These are phyloP conservation scores for Luscinia luscinia DNA, from an alignment of 2,797 vertebrate species.

Conservation along the genomic window DNA sequence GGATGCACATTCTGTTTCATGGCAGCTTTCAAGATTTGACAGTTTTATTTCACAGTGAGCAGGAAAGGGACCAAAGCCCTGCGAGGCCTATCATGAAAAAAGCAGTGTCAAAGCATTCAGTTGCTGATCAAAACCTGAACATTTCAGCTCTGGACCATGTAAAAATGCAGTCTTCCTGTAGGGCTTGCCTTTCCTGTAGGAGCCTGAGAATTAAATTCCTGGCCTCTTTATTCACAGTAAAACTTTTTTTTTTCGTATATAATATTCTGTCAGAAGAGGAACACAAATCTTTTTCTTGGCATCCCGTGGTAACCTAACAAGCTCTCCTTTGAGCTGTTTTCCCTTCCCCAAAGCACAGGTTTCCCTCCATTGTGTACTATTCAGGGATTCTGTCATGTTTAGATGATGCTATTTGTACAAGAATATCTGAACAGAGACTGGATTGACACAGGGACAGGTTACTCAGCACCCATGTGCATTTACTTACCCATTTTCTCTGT, in stretches of 20 bases:
- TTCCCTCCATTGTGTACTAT: background rate
- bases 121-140: conserved; percentile 24
- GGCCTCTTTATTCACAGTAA: background rate
- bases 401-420: background rate
- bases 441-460: background rate
- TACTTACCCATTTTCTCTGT: background rate
- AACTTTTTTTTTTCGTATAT: too few relatives aligned
- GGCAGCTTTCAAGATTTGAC: conserved; percentile 23
- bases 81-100: background rate
- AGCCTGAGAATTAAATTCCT: background rate
- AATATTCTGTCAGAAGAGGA: background rate
- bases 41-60: background rate
- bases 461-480: background rate
- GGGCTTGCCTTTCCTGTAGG: background rate
- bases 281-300: background rate
- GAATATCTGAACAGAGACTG: background rate
- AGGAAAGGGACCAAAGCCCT: conserved; percentile 7
- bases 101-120: background rate
- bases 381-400: background rate
- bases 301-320: background rate
- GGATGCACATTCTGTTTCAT: background rate
- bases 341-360: background rate
- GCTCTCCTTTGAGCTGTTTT: background rate
- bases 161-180: background rate
- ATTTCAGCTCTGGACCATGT: background rate